A percentile compares a stretch with the other conserved stretches of the same genome.
Evolutionary conservation across 2,113 vertebrate genomes (phyloP).

Genomic region (Larimichthys crocea): DNA sequence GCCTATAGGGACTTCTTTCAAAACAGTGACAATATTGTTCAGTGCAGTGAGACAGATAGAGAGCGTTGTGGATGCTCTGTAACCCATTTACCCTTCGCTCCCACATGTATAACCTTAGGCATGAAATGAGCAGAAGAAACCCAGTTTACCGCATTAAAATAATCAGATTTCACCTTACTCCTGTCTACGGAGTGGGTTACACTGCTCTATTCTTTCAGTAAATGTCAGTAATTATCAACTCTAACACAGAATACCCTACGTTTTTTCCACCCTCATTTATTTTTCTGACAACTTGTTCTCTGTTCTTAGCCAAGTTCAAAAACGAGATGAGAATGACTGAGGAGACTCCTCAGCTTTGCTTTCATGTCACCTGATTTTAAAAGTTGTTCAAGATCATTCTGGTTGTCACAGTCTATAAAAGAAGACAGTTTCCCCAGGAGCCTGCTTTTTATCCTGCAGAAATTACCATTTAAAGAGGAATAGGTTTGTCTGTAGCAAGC

Average conservation of each 20-base stretch:
- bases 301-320: not conserved
- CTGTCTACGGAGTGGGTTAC: not conserved
- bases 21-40: not conserved
- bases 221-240: not conserved
- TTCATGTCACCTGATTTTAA: not conserved
- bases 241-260: not conserved
- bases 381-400: not conserved
- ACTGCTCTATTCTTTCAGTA: not conserved
- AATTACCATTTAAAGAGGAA: not conserved
- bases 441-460: not conserved
- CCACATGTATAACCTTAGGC: slow-evolving; percentile 3
- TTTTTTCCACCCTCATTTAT: not conserved
- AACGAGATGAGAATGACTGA: not conserved
- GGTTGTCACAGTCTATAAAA: not conserved
- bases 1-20: not conserved
- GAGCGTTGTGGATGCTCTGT: not conserved
- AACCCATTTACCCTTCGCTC: slow-evolving; percentile 11
- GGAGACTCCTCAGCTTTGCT: not conserved
- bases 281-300: not conserved
- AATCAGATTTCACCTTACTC: not conserved
- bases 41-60: not conserved
- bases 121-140: not conserved
- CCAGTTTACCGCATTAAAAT: not conserved
- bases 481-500: not conserved
- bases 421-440: not conserved